A percentile compares a stretch with the other conserved stretches of the same genome.
phyloP scores from a whole-genome alignment of 2,888 invertebrate genomes.

The Emesis furor region DNA sequence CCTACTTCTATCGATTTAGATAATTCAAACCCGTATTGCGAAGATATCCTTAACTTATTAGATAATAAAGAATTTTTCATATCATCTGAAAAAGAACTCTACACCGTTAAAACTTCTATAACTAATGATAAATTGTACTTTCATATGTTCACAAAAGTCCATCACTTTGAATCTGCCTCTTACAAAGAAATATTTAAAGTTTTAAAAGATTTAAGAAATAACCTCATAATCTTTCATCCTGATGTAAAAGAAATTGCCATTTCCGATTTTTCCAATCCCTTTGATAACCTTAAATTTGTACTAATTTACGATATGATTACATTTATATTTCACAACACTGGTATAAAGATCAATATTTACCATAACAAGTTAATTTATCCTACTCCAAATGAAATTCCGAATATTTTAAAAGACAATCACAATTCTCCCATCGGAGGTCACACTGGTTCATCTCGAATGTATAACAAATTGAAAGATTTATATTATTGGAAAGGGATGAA shows the following conservation, averaged over 20 bases:
- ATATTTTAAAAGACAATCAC: constrained; percentile 17
- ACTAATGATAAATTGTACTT: background rate
- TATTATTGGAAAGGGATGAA: constrained; percentile 8
- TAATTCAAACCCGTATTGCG: background rate
- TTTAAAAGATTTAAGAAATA: no score
- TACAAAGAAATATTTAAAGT: background rate
- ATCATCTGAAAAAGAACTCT: background rate
- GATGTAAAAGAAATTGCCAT: no score
- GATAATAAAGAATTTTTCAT: background rate
- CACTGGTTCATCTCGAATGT: background rate
- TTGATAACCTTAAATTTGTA: background rate
- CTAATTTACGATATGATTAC: background rate
- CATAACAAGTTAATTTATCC: constrained; percentile 15
- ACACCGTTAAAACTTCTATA: background rate
- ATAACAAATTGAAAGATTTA: background rate
- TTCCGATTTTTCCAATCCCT: no score
- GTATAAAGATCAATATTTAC: no score
- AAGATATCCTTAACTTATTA: background rate
- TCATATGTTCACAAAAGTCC: background rate
- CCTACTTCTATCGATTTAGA: no score
- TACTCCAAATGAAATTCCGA: constrained; percentile 13
- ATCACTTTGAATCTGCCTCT: background rate
- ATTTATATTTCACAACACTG: background rate
- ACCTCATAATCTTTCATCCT: no score
- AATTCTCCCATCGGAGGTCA: constrained; percentile 16